A percentile compares a stretch with the other conserved stretches of the same genome.
Conservation (phyloP, 2,113 vertebrate genomes). For the Physeter macrocephalus region DNA sequence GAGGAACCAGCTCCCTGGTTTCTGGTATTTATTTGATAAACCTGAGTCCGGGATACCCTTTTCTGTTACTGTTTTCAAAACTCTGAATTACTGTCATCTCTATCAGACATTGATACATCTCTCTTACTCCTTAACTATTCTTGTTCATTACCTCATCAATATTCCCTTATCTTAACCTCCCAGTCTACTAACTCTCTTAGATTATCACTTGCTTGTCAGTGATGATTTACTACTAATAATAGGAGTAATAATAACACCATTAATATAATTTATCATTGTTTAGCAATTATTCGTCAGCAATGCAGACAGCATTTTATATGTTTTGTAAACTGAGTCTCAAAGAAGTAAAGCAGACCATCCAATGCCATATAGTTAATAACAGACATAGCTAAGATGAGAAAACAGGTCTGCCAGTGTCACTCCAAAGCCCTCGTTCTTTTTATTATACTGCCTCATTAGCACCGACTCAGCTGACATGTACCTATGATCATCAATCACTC, state of each 20-base stretch:
- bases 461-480: background rate
- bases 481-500: too few relatives aligned
- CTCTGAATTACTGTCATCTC: conserved; percentile 47
- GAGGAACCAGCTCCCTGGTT: background rate
- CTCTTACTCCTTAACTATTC: background rate
- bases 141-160: background rate
- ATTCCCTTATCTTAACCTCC: background rate
- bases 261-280: background rate
- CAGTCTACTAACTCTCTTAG: background rate
- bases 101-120: background rate
- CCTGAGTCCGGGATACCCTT: background rate
- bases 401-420: background rate
- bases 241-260: background rate
- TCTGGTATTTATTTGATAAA: background rate
- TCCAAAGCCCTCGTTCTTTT: background rate
- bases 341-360: background rate
- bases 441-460: background rate
- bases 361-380: background rate
- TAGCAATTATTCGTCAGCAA: background rate
- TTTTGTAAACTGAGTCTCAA: background rate
- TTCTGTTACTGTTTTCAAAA: conserved; percentile 64
- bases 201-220: background rate
- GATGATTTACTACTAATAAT: background rate
- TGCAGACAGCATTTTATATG: background rate
- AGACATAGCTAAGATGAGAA: background rate